Evolutionary conservation across 2,797 vertebrate species (phyloP).

Genomic region (Picus viridis): DNA sequence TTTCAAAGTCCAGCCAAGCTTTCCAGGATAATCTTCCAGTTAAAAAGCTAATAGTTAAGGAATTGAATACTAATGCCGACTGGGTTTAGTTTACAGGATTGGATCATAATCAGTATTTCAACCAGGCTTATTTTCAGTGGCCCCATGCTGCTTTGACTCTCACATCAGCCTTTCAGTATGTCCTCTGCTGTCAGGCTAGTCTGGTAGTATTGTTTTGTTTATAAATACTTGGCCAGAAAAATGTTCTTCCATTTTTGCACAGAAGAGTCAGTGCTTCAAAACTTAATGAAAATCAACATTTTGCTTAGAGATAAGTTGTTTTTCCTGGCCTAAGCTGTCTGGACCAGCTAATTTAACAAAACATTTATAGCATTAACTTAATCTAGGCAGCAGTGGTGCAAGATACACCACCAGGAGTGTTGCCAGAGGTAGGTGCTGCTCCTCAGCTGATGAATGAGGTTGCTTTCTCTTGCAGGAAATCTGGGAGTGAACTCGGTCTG

Average conservation of each 20-base stretch:
- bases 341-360: background rate
- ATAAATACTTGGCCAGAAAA: background rate
- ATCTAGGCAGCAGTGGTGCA: background rate
- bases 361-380: background rate
- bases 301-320: background rate
- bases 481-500: background rate
- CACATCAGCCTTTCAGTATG: background rate
- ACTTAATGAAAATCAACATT: background rate
- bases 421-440: background rate
- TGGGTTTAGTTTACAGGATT: conserved; percentile 42
- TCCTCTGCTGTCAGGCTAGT: background rate
- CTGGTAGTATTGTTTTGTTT: background rate
- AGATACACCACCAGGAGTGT: background rate
- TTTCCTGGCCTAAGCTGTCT: background rate
- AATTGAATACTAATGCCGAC: background rate
- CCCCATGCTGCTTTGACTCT: background rate
- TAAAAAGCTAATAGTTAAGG: background rate
- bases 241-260: background rate
- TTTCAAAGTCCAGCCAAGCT: background rate
- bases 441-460: background rate
- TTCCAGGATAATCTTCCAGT: background rate
- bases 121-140: conserved; percentile 8
- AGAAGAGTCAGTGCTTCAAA: background rate
- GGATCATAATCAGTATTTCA: conserved; percentile 38
- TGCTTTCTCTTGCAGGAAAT: background rate